Base-by-base conservation (phyloP, 2,797 vertebrate genomes). In the Eulemur rubriventer region DNA sequence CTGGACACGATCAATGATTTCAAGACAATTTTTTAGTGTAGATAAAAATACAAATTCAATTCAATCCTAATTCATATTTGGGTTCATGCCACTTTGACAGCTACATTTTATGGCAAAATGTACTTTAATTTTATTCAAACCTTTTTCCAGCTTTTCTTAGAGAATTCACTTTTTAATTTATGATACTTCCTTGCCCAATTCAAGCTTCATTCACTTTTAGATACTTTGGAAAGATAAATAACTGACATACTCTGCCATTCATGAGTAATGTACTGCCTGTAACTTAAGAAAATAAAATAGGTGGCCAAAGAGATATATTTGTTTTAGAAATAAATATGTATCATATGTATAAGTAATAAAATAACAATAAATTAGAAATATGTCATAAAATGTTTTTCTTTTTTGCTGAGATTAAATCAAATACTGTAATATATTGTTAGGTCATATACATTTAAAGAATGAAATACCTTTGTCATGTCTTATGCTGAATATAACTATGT, bases 181-280 rank as follows among this genome's bases (percentile, higher is more conserved):
- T 95, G 94, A 94, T 81, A 76, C 87, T 94, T 93, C 93, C 91
- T 96, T 82, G 78, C 43, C 92, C 95, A 96, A 95, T 96, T 97
- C 97, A 94, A 97, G 87, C 87, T 98, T 91, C 94, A 96, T 96
- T 98, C 97, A 96, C 95, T 97, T 98, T 96, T 88, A 89, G 95
- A 98, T 96, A 95, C 96, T 97, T 94, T 72, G 72, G 57, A 89
- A 96, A 97, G 89, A 98, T 98, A 98, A 98, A 98, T 98, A 97
- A 97, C 95, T 92, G 96, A 95, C 94, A 96, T 41, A 70, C 17
- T 89, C 89, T 95, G 94, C 87, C 89, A 95, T 94, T 97, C 81
- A 86, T 85, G 92, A 97, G 96, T 97, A 95, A 97, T 96, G 93
- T 69, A 96, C 72, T 76, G 63, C 72, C 82, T 90, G 26, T 94